phyloP scores from a whole-genome alignment of 2,888 invertebrate genomes.

The Hanleya hanleyi region DNA sequence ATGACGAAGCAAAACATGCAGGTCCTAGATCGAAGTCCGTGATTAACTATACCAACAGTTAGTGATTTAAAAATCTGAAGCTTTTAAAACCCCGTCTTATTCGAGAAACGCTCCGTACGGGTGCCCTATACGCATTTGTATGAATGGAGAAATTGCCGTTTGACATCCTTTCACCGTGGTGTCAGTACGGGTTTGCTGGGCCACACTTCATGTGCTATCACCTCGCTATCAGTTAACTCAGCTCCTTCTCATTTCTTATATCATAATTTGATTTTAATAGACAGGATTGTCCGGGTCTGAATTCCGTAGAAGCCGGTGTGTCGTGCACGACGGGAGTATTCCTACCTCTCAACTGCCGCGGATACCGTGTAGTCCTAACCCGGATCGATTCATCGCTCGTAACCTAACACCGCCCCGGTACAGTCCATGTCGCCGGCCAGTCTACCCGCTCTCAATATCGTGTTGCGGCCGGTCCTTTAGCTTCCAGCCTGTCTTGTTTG shows the following conservation, averaged over 20 bases:
- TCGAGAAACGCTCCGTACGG: too few relatives aligned
- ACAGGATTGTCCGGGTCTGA: not conserved
- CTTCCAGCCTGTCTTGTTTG: not conserved
- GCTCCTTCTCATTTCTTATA: not conserved
- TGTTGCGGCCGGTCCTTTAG: not conserved
- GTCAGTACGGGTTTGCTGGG: not conserved
- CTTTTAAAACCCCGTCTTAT: too few relatives aligned
- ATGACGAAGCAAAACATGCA: too few relatives aligned
- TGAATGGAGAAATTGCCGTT: too few relatives aligned
- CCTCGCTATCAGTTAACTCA: not conserved
- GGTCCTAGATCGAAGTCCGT: too few relatives aligned
- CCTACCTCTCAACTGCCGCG: not conserved
- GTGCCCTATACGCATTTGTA: too few relatives aligned
- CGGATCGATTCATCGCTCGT: not conserved
- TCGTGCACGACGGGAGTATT: not conserved
- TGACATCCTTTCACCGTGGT: not conserved
- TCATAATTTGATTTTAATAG: constrained; percentile 11
- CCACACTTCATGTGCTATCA: not conserved
- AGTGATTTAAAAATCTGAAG: too few relatives aligned
- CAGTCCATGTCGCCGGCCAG: not conserved
- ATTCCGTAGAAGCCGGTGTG: not conserved
- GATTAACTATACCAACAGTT: too few relatives aligned
- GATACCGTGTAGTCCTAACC: not conserved
- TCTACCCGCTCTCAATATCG: not conserved
- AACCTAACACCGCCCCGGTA: not conserved